phyloP scores from a whole-genome alignment of 2,113 vertebrate genomes.

The Charina bottae region DNA sequence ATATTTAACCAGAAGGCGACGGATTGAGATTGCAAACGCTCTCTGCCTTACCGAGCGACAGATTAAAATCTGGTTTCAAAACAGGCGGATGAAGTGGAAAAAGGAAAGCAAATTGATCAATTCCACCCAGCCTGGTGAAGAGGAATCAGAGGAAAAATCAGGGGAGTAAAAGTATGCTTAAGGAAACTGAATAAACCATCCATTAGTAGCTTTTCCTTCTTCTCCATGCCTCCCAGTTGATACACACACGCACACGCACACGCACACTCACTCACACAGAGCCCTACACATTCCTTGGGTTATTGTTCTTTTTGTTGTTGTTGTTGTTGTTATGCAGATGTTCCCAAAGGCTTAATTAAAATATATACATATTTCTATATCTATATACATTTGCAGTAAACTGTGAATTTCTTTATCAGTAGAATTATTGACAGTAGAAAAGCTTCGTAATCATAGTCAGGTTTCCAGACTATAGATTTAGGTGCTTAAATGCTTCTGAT shows the following conservation, averaged over 20 bases:
- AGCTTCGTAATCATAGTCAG: conserved; percentile 32
- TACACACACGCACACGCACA: not conserved
- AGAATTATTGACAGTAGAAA: conserved; percentile 41
- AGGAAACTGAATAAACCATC: conserved; percentile 68
- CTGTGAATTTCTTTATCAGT: conserved; percentile 65
- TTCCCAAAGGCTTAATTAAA: conserved; percentile 69
- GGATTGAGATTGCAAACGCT: conserved; percentile 85
- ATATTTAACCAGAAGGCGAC: conserved; percentile 85
- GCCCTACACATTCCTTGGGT: conserved; percentile 44
- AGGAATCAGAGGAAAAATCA: conserved; percentile 81
- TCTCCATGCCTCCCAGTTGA: not conserved
- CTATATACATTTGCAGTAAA: conserved; percentile 55
- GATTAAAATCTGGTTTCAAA: conserved; percentile 90
- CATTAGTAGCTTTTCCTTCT: conserved; percentile 59
- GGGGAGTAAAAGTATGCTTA: conserved; percentile 75
- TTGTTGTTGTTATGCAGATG: conserved; percentile 47
- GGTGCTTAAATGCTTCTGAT: conserved; percentile 32
- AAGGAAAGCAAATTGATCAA: conserved; percentile 87
- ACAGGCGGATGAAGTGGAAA: conserved; percentile 88
- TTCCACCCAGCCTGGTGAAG: conserved; percentile 80
- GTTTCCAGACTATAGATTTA: not conserved
- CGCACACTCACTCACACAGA: not conserved
- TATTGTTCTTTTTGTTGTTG: not conserved
- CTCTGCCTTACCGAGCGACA: conserved; percentile 86
- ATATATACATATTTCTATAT: conserved; percentile 45